Conservation (phyloP, 1,140 invertebrate species). For the Drosophila parabipectinata region DNA sequence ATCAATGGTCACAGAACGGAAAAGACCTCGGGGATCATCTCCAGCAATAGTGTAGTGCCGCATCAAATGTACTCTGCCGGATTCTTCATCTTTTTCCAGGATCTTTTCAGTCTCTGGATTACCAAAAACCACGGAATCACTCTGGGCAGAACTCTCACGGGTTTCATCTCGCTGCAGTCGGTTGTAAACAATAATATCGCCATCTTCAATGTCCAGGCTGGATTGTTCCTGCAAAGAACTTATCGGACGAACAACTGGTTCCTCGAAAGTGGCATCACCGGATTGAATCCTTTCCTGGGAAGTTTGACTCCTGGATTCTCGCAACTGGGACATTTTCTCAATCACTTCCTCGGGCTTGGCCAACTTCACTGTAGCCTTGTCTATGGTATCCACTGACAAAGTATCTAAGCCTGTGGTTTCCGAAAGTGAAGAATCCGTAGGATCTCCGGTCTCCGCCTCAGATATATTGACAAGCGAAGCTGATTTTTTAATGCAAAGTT, state of each 20-base stretch:
- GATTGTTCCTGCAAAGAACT: constrained; percentile 54
- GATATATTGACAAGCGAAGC: constrained; percentile 28
- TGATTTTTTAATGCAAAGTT: constrained; percentile 49
- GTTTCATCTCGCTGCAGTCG: constrained; percentile 59
- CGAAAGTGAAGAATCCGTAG: constrained; percentile 12
- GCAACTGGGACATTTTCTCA: constrained; percentile 65
- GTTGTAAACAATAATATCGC: constrained; percentile 61
- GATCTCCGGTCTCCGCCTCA: constrained; percentile 14
- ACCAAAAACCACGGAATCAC: constrained; percentile 66
- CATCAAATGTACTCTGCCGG: constrained; percentile 36
- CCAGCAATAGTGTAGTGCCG: constrained; percentile 72
- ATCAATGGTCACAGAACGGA: constrained; percentile 59
- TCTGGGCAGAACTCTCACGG: constrained; percentile 70
- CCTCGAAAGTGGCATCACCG: constrained; percentile 44
- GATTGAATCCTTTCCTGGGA: constrained; percentile 20
- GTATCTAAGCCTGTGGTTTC: constrained; percentile 28
- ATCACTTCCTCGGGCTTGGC: constrained; percentile 58
- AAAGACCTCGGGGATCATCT: constrained; percentile 60
- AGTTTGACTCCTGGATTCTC: constrained; percentile 33
- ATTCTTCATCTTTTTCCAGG: constrained; percentile 35
- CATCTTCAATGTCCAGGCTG: constrained; percentile 60
- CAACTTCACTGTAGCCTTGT: constrained; percentile 53
- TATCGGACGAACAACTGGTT: constrained; percentile 52
- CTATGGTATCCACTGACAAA: constrained; percentile 45
- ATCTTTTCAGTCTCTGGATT: constrained; percentile 26